Evolutionary conservation across 2,797 vertebrate genomes (phyloP), one percentile per base, ranked within the genome.

Genomic region (Molossus alvarezi): DNA sequence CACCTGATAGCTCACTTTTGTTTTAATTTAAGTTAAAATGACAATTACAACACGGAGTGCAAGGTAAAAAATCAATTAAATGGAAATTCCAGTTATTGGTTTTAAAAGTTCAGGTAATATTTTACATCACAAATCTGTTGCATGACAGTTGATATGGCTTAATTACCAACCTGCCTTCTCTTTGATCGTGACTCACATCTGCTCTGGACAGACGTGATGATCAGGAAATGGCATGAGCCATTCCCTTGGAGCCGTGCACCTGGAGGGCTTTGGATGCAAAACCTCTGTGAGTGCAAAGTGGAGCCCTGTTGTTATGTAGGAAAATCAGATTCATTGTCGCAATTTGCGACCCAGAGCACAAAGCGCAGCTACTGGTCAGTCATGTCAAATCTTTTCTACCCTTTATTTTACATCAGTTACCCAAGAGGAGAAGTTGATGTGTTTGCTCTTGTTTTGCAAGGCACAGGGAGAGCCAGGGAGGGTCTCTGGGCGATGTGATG

Each of bases 61-160:
- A 23, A 96, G 94, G 94, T 98, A 90, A 98, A 96, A 98, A 98
- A 97, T 97, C 83, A 97, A 95, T 98, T 98, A 97, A 97, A 95
- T 77, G 15, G 65, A 96, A 98, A 97, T 98, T 97, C 88, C 12
- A 96, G 93, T 94, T 98, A 96, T 97, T 98, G 98, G 87, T 98
- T 97, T 97, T 88, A 97, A 97, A 97, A 97, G 75, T 92, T 97
- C 76, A 89, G 95, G 92, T 94, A 73, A 33, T 97, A 96, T 97
- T 98, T 98, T 94, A 94, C 25, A 95, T 88, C 82, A 80, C 55
- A 91, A 93, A 81, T 94, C 62, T 96, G 62, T 89, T 71, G 80
- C 72, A 80, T 97, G 97, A 95, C 1, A 37, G 71, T 82, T 95
- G 84, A 97, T 91, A 90, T 1, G 6, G 71, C 91, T 96, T 97